These are phyloP conservation scores for Autographa gamma DNA, from an alignment of 2,888 invertebrate genomes.

Conservation along the genomic window DNA sequence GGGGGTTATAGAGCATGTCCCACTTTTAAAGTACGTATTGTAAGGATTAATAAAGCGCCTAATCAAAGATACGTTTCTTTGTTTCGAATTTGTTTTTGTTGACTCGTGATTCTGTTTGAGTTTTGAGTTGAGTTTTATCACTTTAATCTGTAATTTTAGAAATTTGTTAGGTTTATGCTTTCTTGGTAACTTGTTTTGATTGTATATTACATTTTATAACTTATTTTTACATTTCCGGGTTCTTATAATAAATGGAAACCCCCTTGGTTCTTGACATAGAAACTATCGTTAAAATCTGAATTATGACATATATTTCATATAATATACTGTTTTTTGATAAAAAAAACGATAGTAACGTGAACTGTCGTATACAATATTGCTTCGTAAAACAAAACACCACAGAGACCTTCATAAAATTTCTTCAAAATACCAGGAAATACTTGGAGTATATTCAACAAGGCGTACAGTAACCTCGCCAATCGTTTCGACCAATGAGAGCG, in stretches of 20 bases:
- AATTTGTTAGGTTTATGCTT: no score
- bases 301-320: no score
- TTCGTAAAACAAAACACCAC: no score
- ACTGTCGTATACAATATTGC: no score
- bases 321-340: no score
- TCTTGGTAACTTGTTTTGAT: no score
- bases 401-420: background rate
- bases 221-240: no score
- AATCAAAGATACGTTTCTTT: constrained; percentile 54
- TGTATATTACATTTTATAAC: no score
- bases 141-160: background rate
- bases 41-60: constrained; percentile 57
- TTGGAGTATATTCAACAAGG: background rate
- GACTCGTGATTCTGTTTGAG: constrained; percentile 16
- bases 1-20: constrained; percentile 61
- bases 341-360: no score
- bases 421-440: background rate
- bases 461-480: background rate
- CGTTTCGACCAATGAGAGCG: background rate
- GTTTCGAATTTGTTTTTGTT: constrained; percentile 20
- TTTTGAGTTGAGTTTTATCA: background rate
- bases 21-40: constrained; percentile 61
- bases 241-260: no score
- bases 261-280: no score
- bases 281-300: no score